Evolutionary conservation across 1,140 invertebrate genomes (phyloP).

Genomic region (Meloidogyne hapla): DNA sequence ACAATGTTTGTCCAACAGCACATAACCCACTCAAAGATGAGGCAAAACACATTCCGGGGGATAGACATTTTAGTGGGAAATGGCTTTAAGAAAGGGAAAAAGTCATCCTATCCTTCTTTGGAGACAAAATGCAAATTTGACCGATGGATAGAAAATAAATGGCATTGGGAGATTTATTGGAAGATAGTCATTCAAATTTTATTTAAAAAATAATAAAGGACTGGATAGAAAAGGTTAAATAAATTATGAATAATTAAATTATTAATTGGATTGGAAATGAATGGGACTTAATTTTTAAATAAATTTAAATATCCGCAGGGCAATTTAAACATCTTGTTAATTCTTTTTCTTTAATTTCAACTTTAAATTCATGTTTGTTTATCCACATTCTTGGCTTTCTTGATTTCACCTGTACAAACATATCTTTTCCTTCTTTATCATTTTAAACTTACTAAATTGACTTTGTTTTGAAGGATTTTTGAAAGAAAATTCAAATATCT

Average conservation of each 20-base stretch:
- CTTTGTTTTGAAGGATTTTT: too few relatives aligned
- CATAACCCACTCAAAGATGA: background rate
- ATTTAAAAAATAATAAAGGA: background rate
- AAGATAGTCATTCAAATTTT: background rate
- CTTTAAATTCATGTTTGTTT: too few relatives aligned
- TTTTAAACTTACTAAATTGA: too few relatives aligned
- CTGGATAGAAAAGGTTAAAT: background rate
- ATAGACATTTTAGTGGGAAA: background rate
- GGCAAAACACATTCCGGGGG: constrained; percentile 1
- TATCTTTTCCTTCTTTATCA: too few relatives aligned
- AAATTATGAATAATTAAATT: background rate
- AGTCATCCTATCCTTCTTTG: background rate
- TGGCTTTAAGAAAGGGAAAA: background rate
- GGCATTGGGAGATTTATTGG: background rate
- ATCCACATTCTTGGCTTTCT: too few relatives aligned
- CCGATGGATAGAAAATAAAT: background rate
- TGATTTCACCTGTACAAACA: too few relatives aligned
- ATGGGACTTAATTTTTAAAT: too few relatives aligned
- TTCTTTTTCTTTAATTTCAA: too few relatives aligned
- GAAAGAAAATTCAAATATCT: too few relatives aligned
- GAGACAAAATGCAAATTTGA: constrained; percentile 5
- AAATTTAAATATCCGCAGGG: too few relatives aligned
- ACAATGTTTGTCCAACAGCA: constrained; percentile 2
- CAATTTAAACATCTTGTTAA: too few relatives aligned
- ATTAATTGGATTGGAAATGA: background rate